A percentile compares a stretch with the other conserved stretches of the same genome.
Evolutionary conservation across 2,888 invertebrate genomes (phyloP).

Genomic region (Rosalia funebris): DNA sequence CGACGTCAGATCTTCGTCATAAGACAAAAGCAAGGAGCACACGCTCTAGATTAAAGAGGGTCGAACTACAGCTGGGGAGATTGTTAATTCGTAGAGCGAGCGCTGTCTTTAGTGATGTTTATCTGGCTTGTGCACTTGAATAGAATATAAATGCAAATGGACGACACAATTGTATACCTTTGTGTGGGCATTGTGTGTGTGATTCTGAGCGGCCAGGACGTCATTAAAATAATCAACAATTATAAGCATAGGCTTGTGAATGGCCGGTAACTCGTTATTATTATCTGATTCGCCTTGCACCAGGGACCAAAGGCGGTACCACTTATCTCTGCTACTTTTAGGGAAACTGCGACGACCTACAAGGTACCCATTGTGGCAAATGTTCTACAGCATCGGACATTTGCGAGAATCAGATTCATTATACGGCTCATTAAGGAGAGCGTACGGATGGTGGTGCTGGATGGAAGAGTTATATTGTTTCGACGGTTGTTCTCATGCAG

Average conservation of each 20-base stretch:
- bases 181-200: conserved; percentile 61
- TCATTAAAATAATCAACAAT: conserved; percentile 65
- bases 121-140: conserved; percentile 61
- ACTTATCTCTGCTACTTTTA: conserved; percentile 52
- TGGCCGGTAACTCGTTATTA: conserved; percentile 54
- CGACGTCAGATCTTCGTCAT: not conserved
- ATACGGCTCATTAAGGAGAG: conserved; percentile 40
- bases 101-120: conserved; percentile 60
- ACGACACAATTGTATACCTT: conserved; percentile 63
- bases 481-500: conserved; percentile 16
- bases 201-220: conserved; percentile 58
- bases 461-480: conserved; percentile 17
- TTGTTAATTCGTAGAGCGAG: conserved; percentile 62
- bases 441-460: conserved; percentile 4
- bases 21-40: conserved; percentile 11
- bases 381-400: conserved; percentile 31
- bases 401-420: conserved; percentile 40
- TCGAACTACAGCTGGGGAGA: conserved; percentile 35
- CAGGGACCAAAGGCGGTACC: conserved; percentile 51
- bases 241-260: conserved; percentile 57
- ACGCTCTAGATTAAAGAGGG: conserved; percentile 22
- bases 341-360: conserved; percentile 46
- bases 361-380: conserved; percentile 42
- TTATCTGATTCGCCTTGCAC: conserved; percentile 57
- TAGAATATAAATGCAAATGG: conserved; percentile 65